Evolutionary conservation across 2,888 invertebrate genomes (phyloP).

Genomic region (Stenoptilia bipunctidactyla): DNA sequence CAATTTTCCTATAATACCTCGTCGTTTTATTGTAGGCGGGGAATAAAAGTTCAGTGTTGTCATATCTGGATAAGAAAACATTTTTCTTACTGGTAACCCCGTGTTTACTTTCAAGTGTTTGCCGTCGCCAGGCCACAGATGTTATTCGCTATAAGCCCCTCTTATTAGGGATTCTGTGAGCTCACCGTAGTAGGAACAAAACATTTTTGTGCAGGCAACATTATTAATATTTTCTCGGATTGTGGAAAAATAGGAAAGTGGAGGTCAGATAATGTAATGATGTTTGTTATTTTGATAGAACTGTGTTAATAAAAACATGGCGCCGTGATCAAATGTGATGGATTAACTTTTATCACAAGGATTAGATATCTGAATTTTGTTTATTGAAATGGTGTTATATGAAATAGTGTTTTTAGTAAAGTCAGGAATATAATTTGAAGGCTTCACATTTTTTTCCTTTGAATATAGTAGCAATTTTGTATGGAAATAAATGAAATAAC

Average conservation of each 20-base stretch:
- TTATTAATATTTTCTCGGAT: constrained; percentile 43
- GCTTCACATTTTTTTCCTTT: too few relatives aligned
- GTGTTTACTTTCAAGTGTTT: constrained; percentile 63
- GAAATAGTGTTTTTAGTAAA: too few relatives aligned
- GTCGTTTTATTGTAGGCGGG: too few relatives aligned
- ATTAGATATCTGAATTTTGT: too few relatives aligned
- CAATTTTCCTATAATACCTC: too few relatives aligned
- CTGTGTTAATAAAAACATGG: too few relatives aligned
- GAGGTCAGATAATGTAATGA: neutral
- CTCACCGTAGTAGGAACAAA: constrained; percentile 36
- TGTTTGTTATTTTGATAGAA: too few relatives aligned
- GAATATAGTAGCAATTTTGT: too few relatives aligned
- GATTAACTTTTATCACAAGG: neutral
- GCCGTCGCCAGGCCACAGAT: constrained; percentile 58
- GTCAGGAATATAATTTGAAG: too few relatives aligned
- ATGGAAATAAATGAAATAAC: too few relatives aligned
- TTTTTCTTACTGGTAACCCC: constrained; percentile 53
- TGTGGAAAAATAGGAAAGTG: neutral
- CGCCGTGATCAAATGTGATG: too few relatives aligned
- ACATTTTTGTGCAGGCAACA: constrained; percentile 40
- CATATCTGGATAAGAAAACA: constrained; percentile 51
- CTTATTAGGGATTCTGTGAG: constrained; percentile 65
- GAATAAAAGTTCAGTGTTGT: neutral
- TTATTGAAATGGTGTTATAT: too few relatives aligned
- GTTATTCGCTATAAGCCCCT: constrained; percentile 63